These are phyloP conservation scores for Paratrypauchen microcephalus DNA, from an alignment of 2,797 vertebrate genomes.

Conservation along the genomic window DNA sequence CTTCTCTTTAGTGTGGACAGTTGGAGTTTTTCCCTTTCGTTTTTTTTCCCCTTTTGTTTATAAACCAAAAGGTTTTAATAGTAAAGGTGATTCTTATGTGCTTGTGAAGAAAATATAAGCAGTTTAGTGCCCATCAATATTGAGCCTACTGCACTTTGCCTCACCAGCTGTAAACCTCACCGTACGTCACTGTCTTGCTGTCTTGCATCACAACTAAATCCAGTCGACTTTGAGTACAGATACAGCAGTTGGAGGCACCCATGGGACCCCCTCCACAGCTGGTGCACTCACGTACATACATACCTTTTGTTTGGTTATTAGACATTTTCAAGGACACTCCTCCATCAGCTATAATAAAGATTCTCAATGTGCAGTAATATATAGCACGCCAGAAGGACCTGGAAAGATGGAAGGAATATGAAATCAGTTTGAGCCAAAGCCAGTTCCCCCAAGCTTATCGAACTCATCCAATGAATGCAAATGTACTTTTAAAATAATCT, in stretches of 20 bases:
- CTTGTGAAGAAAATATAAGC: too few relatives aligned
- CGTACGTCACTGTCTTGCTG: too few relatives aligned
- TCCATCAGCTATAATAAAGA: conserved; percentile 64
- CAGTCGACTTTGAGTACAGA: conserved; percentile 27
- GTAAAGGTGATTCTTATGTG: too few relatives aligned
- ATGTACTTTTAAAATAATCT: conserved; percentile 53
- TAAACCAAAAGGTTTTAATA: too few relatives aligned
- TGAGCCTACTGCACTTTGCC: too few relatives aligned
- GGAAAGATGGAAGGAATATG: conserved; percentile 54
- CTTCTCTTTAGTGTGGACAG: too few relatives aligned
- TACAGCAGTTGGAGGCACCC: conserved; percentile 34
- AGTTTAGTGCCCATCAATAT: too few relatives aligned
- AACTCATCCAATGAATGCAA: conserved; percentile 58
- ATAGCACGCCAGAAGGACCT: conserved; percentile 54
- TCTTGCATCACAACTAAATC: neutral
- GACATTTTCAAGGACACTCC: conserved; percentile 57
- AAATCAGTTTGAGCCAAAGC: conserved; percentile 54
- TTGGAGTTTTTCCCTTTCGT: too few relatives aligned
- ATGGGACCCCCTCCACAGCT: conserved; percentile 52
- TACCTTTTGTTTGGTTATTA: conserved; percentile 61
- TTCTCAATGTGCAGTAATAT: conserved; percentile 54
- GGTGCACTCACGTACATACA: conserved; percentile 47
- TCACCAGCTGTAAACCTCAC: too few relatives aligned
- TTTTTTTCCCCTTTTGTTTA: too few relatives aligned
- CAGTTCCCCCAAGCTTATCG: conserved; percentile 50